Percentiles rank a stretch among this genome's conserved stretches.
These are phyloP conservation scores for Pogonognathellus flavescens DNA, from an alignment of 1,140 invertebrate species.

Conservation along the genomic window DNA sequence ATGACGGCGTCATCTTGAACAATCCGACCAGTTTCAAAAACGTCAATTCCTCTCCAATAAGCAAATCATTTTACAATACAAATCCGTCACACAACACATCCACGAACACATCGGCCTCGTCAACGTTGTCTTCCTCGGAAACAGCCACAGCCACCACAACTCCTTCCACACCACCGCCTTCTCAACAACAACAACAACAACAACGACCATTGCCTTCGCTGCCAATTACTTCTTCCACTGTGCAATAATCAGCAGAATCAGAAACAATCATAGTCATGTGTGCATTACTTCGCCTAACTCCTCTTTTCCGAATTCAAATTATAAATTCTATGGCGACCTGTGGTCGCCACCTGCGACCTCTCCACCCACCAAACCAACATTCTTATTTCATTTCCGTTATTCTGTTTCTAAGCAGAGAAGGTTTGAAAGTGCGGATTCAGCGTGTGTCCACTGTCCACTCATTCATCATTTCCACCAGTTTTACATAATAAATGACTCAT, in stretches of 20 bases:
- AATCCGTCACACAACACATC: neutral
- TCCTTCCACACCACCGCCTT: constrained; percentile 12
- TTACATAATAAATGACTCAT: too few species aligned
- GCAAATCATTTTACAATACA: neutral
- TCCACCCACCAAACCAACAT: too few species aligned
- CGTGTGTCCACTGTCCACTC: too few species aligned
- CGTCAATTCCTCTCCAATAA: neutral
- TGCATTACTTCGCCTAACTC: too few species aligned
- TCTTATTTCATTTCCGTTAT: too few species aligned
- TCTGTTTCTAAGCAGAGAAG: neutral
- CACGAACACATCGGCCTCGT: neutral
- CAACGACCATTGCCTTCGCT: constrained; percentile 62
- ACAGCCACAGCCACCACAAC: neutral
- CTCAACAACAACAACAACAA: constrained; percentile 38
- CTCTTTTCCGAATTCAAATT: too few species aligned
- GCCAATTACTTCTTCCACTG: constrained; percentile 47
- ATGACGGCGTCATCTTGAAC: too few species aligned
- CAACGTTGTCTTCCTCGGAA: constrained; percentile 1
- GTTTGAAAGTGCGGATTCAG: too few species aligned
- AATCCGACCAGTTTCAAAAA: neutral
- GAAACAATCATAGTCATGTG: too few species aligned
- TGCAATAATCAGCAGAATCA: too few species aligned
- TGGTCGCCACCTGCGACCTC: neutral
- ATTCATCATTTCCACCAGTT: too few species aligned
- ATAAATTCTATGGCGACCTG: too few species aligned